Evolutionary conservation across 2,888 invertebrate genomes (phyloP).

Genomic region (Melinaea marsaeus): DNA sequence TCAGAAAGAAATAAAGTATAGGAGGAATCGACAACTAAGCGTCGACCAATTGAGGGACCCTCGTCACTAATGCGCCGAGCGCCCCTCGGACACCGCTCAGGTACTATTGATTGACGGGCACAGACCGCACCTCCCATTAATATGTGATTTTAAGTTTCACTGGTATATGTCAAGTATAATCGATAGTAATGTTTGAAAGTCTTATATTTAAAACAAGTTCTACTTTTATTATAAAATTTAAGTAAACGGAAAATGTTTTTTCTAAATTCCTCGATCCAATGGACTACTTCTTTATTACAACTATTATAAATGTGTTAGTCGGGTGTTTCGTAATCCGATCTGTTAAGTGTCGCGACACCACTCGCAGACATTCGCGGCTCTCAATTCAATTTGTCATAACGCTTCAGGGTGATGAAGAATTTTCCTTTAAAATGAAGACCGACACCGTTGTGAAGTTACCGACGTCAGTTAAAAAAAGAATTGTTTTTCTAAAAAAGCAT

Average conservation of each 20-base stretch:
- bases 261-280: constrained; percentile 14
- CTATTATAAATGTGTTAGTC: constrained; percentile 37
- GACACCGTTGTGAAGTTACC: constrained; percentile 64
- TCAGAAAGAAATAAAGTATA: constrained; percentile 14
- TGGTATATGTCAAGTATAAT: no score
- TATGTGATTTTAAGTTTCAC: background rate
- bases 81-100: constrained; percentile 41
- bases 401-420: constrained; percentile 65
- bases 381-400: constrained; percentile 65
- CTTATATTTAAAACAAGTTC: no score
- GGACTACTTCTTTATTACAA: constrained; percentile 31
- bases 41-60: constrained; percentile 56
- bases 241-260: background rate
- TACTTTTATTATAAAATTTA: no score
- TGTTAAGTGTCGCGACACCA: constrained; percentile 29
- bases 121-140: constrained; percentile 4
- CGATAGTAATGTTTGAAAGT: no score
- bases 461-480: constrained; percentile 54
- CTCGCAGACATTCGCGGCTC: constrained; percentile 47
- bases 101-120: constrained; percentile 46
- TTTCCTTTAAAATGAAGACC: constrained; percentile 67
- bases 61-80: constrained; percentile 45
- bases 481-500: constrained; percentile 16
- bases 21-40: constrained; percentile 39
- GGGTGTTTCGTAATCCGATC: constrained; percentile 31